Conservation (phyloP, 2,113 vertebrate species). For the Seriola quinqueradiata region DNA sequence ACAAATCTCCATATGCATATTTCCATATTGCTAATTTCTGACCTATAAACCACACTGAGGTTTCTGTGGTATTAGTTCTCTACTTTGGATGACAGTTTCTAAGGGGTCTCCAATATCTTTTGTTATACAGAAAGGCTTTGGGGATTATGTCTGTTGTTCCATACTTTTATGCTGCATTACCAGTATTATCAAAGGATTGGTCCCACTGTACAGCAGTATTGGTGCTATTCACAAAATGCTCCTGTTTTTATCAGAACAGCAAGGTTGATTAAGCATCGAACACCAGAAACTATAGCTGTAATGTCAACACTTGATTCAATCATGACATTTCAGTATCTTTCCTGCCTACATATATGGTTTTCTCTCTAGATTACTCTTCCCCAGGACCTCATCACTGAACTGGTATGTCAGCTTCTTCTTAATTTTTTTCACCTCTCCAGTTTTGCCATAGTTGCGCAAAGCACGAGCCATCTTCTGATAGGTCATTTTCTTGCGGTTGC, state of each 20-base stretch:
- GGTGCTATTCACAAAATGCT: constrained; percentile 25
- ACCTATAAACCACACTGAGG: not conserved
- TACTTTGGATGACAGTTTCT: not conserved
- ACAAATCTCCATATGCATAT: not conserved
- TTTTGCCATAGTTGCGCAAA: constrained; percentile 98
- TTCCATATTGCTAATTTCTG: not conserved
- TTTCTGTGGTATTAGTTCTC: constrained; percentile 1
- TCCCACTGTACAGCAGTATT: constrained; percentile 12
- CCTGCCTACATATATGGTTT: constrained; percentile 87
- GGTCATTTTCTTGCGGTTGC: constrained; percentile 99
- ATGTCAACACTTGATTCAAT: not conserved
- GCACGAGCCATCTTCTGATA: constrained; percentile 99
- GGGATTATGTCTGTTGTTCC: not conserved
- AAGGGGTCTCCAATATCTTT: not conserved
- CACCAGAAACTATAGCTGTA: not conserved
- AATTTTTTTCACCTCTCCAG: constrained; percentile 97
- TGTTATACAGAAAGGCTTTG: not conserved
- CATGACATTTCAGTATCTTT: constrained; percentile 1
- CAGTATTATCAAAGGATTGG: not conserved
- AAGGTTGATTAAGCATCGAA: constrained; percentile 25
- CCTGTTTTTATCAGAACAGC: constrained; percentile 7
- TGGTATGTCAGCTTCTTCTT: constrained; percentile 99
- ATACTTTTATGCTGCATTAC: not conserved
- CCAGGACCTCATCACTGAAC: constrained; percentile 98
- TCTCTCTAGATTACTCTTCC: constrained; percentile 88